Percentiles rank a stretch among this genome's conserved stretches.
These are phyloP conservation scores for Musca domestica DNA, from an alignment of 1,140 invertebrate genomes.

Conservation along the genomic window DNA sequence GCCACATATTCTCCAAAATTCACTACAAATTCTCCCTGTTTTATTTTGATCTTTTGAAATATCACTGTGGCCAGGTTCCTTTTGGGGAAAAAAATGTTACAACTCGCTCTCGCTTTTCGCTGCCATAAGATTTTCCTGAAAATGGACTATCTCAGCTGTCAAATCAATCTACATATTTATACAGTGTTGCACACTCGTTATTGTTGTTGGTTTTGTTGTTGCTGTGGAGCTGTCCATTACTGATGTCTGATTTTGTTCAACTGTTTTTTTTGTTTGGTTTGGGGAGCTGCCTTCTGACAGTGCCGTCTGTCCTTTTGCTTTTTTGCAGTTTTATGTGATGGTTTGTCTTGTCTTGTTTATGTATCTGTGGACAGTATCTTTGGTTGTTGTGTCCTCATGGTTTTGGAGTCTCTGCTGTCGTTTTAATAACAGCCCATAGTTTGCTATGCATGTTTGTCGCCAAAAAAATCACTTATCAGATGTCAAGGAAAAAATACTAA, in stretches of 20 bases:
- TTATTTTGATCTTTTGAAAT: too few relatives aligned
- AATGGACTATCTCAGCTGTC: conserved; percentile 33
- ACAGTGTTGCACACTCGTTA: not conserved
- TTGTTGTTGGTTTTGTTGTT: not conserved
- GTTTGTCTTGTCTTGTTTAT: conserved; percentile 23
- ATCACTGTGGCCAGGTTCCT: too few relatives aligned
- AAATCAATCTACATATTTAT: conserved; percentile 33
- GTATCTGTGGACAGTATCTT: conserved; percentile 18
- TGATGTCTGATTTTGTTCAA: not conserved
- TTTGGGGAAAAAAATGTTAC: too few relatives aligned
- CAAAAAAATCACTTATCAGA: too few relatives aligned
- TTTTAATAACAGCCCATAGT: too few relatives aligned
- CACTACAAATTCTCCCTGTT: too few relatives aligned
- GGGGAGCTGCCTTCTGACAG: not conserved
- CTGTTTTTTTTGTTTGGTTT: not conserved
- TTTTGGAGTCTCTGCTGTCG: too few relatives aligned
- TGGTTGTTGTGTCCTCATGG: too few relatives aligned
- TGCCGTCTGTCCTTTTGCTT: conserved; percentile 4
- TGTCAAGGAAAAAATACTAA: too few relatives aligned
- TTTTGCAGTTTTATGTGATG: conserved; percentile 9
- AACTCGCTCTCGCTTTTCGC: not conserved
- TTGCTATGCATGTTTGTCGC: too few relatives aligned
- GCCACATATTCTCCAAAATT: too few relatives aligned
- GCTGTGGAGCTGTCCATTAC: not conserved
- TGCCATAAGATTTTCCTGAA: conserved; percentile 9